Evolutionary conservation across 2,888 invertebrate species (phyloP).

Genomic region (Nebria salina): DNA sequence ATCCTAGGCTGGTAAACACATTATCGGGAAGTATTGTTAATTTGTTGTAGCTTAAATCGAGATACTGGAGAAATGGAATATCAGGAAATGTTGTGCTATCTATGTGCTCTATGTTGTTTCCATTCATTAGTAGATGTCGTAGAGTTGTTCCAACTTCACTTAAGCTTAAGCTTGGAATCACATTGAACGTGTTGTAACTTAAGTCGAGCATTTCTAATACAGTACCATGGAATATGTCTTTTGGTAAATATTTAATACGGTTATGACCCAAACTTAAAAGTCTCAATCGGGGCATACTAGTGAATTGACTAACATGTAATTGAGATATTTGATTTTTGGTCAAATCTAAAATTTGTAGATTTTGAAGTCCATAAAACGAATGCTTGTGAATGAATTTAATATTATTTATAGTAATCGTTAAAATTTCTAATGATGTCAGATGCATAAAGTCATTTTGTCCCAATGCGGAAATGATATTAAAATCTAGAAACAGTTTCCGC

Average conservation of each 20-base stretch:
- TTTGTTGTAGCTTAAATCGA: constrained; percentile 83
- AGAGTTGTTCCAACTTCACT: constrained; percentile 83
- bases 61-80: constrained; percentile 78
- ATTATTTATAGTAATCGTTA: constrained; percentile 79
- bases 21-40: constrained; percentile 88
- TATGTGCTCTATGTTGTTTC: constrained; percentile 84
- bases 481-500: constrained; percentile 75
- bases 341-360: constrained; percentile 81
- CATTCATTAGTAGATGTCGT: constrained; percentile 79
- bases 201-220: constrained; percentile 83
- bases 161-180: constrained; percentile 82
- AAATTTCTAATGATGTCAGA: constrained; percentile 74
- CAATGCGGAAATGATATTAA: constrained; percentile 77
- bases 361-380: constrained; percentile 79
- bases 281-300: constrained; percentile 77
- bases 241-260: constrained; percentile 76
- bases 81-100: constrained; percentile 89
- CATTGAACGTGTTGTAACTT: constrained; percentile 78
- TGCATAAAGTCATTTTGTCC: constrained; percentile 80
- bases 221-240: constrained; percentile 83
- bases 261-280: constrained; percentile 79
- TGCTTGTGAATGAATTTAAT: constrained; percentile 77
- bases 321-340: constrained; percentile 80
- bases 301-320: constrained; percentile 82
- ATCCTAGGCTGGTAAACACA: constrained; percentile 84